Evolutionary conservation across 2,113 vertebrate genomes (phyloP), one percentile per base, ranked within the genome.

Genomic region (Acrocephalus arundinaceus): DNA sequence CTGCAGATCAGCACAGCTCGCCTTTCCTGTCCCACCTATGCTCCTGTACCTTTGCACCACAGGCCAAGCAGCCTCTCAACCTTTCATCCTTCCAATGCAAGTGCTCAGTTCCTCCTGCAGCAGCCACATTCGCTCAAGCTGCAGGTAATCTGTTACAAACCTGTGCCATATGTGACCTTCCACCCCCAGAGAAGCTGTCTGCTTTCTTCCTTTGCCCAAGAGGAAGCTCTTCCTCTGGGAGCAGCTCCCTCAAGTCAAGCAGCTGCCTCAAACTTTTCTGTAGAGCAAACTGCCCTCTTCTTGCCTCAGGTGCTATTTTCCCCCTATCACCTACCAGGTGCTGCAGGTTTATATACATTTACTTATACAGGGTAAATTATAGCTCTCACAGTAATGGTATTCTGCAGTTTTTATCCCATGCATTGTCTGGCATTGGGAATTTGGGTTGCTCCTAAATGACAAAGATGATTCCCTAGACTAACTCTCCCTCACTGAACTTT

Each of bases 11-110:
- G 20, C 18, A 41, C 57, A 62, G 24, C 17, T 14, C 12, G 31
- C 39, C 43, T 87, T 19, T 54, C 27, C 27, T 70, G 10, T 67
- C 51, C 37, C 20, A 37, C 14, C 22, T 1, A 20, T 62, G n/a
- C 4, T 18, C 7, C 24, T 31, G 19, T 19, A 25, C 54, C 49
- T 87, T 62, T 81, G 31, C 17, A 73, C 16, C 27, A 48, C 30
- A 65, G 65, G 11, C 19, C 7, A 7, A 66, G 28, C 22, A 91
- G n/a, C 35, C 24, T 76, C 0, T 0, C 23, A 33, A 3, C 11
- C 13, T 55, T 71, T 54, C 3, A 6, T 51, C 31, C 23, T 71
- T 67, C 20, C n/a, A 43, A 33, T 10, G 23, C 51, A 62, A 23
- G 35, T 22, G 10, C 39, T 79, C 0, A 0, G 51, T 48, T 89